Base-by-base conservation (phyloP, 2,797 vertebrate species). In the Danio choprae region DNA sequence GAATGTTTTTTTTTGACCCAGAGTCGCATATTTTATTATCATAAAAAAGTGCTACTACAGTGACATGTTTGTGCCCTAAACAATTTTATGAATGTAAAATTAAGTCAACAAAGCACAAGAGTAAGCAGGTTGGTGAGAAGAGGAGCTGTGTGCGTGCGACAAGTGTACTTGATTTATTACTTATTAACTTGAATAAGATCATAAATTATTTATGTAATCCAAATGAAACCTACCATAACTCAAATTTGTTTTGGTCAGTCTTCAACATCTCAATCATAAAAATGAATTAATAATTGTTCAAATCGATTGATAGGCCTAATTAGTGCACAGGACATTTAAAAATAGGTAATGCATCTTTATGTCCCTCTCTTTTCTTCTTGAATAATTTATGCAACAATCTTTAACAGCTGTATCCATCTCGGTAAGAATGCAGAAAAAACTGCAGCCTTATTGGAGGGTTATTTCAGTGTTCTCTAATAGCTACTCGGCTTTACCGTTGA, bases 301-400 rank as follows among this genome's bases (percentile, higher is more conserved):
- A 53, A 70, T 70, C 0, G n/a, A 55, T 70, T 18, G 48, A 55
- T 40, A 5, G n/a, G 48, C 7, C 16, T 41, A 41, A 70, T 55
- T 20, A 41, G 50, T 70, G 48, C 48, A 53, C 29, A 20, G 40
- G 67, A 20, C 67, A 53, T 53, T 70, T 41, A 38, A 53, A 53
- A 41, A 10, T 16, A 18, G 5, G 53, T 53, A 71, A 22, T 43
- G 38, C 11, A 43, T 71, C 53, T 72, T 44, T 44, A 13, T 56
- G 53, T 56, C 10, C 40, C 36, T 58, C 6, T 56, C 7, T 56
- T 72, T 72, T 44, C 18, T 58, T 58, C 56, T 72, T 70, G 36
- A 70, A 70, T 70, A 70, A 70, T 70, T 70, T 55, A 70, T 53
- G 2, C 16, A 55, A 12, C 7, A 70, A 11, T 58, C 13, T 10